phyloP scores from a whole-genome alignment of 1,140 invertebrate species.

The Rhagoletis pomonella region DNA sequence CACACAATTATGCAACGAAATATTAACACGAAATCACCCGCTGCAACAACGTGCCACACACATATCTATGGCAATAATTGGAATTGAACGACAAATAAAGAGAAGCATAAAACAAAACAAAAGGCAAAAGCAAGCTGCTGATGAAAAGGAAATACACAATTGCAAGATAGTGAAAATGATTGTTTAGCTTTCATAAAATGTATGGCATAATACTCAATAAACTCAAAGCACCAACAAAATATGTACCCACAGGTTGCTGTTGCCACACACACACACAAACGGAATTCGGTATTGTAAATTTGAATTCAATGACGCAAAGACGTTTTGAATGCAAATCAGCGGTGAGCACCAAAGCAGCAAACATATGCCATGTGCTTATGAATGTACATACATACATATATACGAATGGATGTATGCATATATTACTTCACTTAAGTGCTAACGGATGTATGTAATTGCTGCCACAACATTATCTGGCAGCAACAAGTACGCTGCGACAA shows the following conservation, averaged over 20 bases:
- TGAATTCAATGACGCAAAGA: neutral
- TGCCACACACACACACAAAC: neutral
- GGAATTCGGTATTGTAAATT: neutral
- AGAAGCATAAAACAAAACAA: neutral
- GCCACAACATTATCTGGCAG: neutral
- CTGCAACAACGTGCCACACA: constrained; percentile 18
- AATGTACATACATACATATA: too few species aligned
- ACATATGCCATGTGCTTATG: neutral
- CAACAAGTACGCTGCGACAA: constrained; percentile 23
- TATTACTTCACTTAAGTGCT: neutral
- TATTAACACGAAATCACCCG: neutral
- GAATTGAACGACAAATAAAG: constrained; percentile 12
- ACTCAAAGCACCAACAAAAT: neutral
- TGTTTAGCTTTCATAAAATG: neutral
- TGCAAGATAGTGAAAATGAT: neutral
- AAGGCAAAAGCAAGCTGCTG: neutral
- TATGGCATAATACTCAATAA: neutral
- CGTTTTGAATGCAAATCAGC: constrained; percentile 47
- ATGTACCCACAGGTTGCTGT: neutral
- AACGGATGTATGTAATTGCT: constrained; percentile 44
- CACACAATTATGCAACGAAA: constrained; percentile 46
- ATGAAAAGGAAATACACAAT: neutral
- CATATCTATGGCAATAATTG: constrained; percentile 28
- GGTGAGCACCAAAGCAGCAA: neutral
- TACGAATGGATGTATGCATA: neutral